Base-by-base conservation (phyloP, 2,797 vertebrate species). In the Acanthurus leucopareius region DNA sequence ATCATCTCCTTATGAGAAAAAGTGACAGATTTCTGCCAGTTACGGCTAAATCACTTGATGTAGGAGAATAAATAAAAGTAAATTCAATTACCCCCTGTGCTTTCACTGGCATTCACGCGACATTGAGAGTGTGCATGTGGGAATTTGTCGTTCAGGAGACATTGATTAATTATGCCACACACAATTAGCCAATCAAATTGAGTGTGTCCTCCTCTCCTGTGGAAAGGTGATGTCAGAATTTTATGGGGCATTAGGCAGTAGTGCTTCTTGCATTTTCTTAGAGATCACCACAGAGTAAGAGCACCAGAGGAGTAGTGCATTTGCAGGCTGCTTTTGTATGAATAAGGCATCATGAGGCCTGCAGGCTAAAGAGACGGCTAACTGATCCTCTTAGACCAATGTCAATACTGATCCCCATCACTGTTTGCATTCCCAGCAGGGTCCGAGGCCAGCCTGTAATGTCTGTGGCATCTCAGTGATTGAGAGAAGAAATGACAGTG, bases 111-210 rank as follows among this genome's bases (percentile, higher is more conserved):
- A 77, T 92, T 90, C 86, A 87, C 70, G 75, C 73, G 60, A 88
- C 87, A 87, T 79, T 86, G 89, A 69, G 77, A 86, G 77, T 77
- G 76, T 79, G 84, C 82, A 74, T 75, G 83, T 81, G 91, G 84
- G 92, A 90, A 92, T 93, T 90, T 92, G 83, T 84, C 75, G 86
- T 94, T 95, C 92, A 90, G 92, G 86, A 94, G 92, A 93, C 91
- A 93, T 92, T 95, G 95, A 95, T 95, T 96, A 94, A 96, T 95
- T 95, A 94, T 93, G 93, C 92, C 91, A 94, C 93, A 93, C 88
- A 86, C 93, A 95, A 96, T 96, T 96, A 96, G 94, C 90, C 91
- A 88, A 86, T 95, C 93, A 94, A 95, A 95, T 95, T 64, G 93
- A 96, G 90, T 94, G 93, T 94, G 93, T 95, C 93, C 92, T 95